These are phyloP conservation scores for Abrostola tripartita DNA, from an alignment of 2,888 invertebrate species.

Conservation along the genomic window DNA sequence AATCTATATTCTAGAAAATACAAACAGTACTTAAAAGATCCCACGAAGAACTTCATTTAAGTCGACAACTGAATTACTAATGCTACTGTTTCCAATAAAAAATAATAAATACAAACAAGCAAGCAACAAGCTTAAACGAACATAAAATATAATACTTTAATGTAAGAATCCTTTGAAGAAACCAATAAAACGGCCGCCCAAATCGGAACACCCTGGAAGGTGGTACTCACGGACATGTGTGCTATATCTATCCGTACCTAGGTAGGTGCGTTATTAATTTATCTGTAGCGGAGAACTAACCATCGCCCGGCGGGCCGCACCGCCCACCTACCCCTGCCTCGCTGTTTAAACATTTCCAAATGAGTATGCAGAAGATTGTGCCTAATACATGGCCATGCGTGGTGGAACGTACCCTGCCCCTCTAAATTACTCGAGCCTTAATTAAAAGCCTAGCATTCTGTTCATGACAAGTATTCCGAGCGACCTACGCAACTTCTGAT, in stretches of 20 bases:
- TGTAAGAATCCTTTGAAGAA: neutral
- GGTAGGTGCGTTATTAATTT: slow-evolving; percentile 85
- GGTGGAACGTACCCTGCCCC: slow-evolving; percentile 70
- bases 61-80: too few species aligned
- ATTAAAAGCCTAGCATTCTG: slow-evolving; percentile 87
- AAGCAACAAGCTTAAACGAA: neutral
- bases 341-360: slow-evolving; percentile 87
- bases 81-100: too few species aligned
- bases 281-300: slow-evolving; percentile 87
- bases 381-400: slow-evolving; percentile 81
- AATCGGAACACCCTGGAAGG: slow-evolving; percentile 66
- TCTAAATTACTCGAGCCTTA: slow-evolving; percentile 87
- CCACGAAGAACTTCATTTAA: too few species aligned
- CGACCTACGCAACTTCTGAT: slow-evolving; percentile 73
- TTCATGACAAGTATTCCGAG: slow-evolving; percentile 86
- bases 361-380: slow-evolving; percentile 86
- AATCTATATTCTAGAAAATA: too few species aligned
- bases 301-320: slow-evolving; percentile 70
- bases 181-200: neutral
- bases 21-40: too few species aligned
- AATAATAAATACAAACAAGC: too few species aligned
- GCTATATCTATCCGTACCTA: slow-evolving; percentile 77
- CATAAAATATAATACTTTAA: neutral
- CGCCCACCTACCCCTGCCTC: slow-evolving; percentile 63
- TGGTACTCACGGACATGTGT: slow-evolving; percentile 80